Percentiles rank a stretch among this genome's conserved stretches.
Evolutionary conservation across 1,140 invertebrate genomes (phyloP).

Genomic region (Bombus terrestris): DNA sequence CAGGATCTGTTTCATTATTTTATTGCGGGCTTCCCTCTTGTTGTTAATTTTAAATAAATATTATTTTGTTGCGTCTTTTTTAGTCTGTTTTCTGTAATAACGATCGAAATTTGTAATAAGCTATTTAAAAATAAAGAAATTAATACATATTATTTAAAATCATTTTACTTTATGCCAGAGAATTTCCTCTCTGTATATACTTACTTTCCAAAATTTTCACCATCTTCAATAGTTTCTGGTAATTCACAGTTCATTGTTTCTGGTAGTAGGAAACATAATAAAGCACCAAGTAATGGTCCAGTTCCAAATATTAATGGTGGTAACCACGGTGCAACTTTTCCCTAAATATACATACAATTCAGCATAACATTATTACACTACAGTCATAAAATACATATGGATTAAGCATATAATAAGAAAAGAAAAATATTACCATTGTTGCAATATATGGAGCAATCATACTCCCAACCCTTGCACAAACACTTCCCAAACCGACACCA

Average conservation of each 20-base stretch:
- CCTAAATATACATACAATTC: constrained; percentile 59
- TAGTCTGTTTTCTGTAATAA: constrained; percentile 38
- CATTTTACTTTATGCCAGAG: constrained; percentile 27
- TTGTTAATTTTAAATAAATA: neutral
- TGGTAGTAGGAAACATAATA: constrained; percentile 83
- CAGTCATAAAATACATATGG: neutral
- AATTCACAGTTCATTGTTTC: constrained; percentile 85
- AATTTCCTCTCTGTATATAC: too few species aligned
- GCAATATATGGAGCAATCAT: constrained; percentile 87
- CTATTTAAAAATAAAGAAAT: neutral
- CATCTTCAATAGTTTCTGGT: constrained; percentile 85
- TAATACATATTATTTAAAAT: neutral
- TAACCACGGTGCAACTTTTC: constrained; percentile 72
- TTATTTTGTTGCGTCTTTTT: constrained; percentile 17
- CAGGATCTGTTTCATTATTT: neutral
- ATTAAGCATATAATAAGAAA: neutral
- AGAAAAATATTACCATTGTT: constrained; percentile 77
- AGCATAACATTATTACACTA: constrained; percentile 6
- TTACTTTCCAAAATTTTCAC: constrained; percentile 83
- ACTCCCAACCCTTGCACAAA: constrained; percentile 86
- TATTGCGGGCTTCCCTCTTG: neutral
- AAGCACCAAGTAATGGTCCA: constrained; percentile 82
- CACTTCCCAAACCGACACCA: constrained; percentile 85
- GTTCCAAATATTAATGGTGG: constrained; percentile 85
- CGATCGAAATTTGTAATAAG: constrained; percentile 6